Conservation (phyloP, 2,113 vertebrate genomes). For the Columba livia region DNA sequence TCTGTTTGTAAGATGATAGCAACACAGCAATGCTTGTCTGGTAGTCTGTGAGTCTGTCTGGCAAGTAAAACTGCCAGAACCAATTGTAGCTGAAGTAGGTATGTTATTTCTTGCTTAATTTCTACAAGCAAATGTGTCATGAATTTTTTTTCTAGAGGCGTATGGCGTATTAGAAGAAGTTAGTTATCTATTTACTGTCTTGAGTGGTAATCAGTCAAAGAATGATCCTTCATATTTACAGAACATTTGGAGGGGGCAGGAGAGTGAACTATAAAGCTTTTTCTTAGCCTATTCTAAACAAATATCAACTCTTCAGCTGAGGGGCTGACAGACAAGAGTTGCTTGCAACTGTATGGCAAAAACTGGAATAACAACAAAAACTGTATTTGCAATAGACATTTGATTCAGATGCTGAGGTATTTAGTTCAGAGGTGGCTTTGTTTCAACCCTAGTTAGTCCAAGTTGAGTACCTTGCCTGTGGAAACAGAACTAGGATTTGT, state of each 20-base stretch:
- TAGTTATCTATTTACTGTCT: conserved; percentile 1
- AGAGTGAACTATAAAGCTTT: not conserved
- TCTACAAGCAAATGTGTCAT: not conserved
- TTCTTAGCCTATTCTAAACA: not conserved
- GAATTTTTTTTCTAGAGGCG: not conserved
- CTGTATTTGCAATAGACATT: not conserved
- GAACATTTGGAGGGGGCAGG: not conserved
- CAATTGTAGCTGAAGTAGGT: not conserved
- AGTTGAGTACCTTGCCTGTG: not conserved
- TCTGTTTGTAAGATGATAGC: not conserved
- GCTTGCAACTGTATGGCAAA: not conserved
- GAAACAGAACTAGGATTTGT: not conserved
- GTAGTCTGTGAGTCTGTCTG: not conserved
- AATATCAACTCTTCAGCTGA: not conserved
- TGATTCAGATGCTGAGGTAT: not conserved
- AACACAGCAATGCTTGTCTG: not conserved
- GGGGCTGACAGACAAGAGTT: not conserved
- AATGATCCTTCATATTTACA: not conserved
- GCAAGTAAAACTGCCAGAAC: not conserved
- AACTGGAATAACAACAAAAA: not conserved
- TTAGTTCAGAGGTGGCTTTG: not conserved
- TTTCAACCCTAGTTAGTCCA: not conserved
- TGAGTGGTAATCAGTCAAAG: not conserved
- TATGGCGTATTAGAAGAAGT: not conserved
- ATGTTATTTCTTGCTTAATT: conserved; percentile 4